A percentile compares a stretch with the other conserved stretches of the same genome.
Conservation (phyloP, 2,113 vertebrate species). For the Rynchops niger region DNA sequence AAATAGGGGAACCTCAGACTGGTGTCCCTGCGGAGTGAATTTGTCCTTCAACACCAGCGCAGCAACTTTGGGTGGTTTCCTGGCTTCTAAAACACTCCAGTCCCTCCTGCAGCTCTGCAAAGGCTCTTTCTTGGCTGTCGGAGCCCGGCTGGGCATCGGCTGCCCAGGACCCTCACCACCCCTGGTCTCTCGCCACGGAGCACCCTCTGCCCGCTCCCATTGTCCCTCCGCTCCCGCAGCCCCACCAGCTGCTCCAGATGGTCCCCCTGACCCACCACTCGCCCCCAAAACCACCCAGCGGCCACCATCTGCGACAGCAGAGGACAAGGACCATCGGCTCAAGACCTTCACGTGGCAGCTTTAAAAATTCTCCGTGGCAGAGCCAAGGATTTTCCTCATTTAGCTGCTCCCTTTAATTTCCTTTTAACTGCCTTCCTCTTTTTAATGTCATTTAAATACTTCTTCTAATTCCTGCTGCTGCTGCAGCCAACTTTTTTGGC, state of each 20-base stretch:
- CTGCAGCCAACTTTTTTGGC: background rate
- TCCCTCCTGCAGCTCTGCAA: background rate
- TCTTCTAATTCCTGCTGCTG: background rate
- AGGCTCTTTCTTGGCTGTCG: background rate
- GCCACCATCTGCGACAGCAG: background rate
- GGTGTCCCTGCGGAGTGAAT: background rate
- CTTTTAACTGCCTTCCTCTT: background rate
- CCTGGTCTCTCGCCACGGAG: background rate
- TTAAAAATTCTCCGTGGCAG: background rate
- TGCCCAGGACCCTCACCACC: accelerated
- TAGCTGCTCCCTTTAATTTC: background rate
- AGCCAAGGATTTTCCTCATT: background rate
- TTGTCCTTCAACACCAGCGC: background rate
- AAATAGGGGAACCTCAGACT: background rate
- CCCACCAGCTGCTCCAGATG: background rate
- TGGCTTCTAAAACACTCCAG: background rate
- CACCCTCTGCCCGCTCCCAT: background rate
- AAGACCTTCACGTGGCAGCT: background rate
- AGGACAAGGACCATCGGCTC: background rate
- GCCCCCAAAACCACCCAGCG: accelerated
- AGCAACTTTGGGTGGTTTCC: background rate
- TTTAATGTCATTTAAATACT: background rate
- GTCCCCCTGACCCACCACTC: accelerated
- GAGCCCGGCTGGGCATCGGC: accelerated
- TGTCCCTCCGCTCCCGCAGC: background rate